Evolutionary conservation across 1,140 invertebrate genomes (phyloP), one percentile per base, ranked within the genome.

Genomic region (Pogonognathellus flavescens): DNA sequence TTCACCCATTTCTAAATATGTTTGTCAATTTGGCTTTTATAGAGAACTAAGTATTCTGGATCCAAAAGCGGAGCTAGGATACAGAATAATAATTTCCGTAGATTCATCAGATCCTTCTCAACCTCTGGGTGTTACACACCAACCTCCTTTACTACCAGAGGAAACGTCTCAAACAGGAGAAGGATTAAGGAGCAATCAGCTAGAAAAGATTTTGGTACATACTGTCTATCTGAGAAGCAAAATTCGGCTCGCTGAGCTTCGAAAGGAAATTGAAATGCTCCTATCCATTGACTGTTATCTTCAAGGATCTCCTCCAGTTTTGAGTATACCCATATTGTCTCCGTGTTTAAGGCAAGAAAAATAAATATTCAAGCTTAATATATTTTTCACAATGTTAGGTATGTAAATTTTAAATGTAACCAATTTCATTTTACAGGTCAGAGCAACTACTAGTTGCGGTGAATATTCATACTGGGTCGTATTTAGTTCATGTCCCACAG

Each of bases 171-270:
- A 86, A 84, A 86, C 87, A 22, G 66, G 52, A 9, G 84, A 89
- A 84, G 87, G 86, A 8, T 59, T 89, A 6, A 86, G 80, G 62
- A 84, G 60, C 13, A 87, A 88, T 83, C 88, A 88, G n/a, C 55
- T 85, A 59, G 72, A 88, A 62, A 89, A 84, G 83, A 92, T 99
- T 66, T 92, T 99, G n/a, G 97, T 98, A n/a, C 96, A 98, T 89
- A 99, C 97, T 0, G 97, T 99, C 89, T 97, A 99, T 90, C 95
- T 98, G 41, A 92, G 98, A 85, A 97, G 97, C 0, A 93, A 95
- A 81, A 94, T 94, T 87, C 92, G 96, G 20, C 91, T 98, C 8
- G 93, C 92, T 52, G 95, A 97, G 89, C 92, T 98, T n/a, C 95
- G 95, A 90, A 93, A 95, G 86, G 94, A 96, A 89, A 90, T 97